These are phyloP conservation scores for Polyploca ridens DNA, from an alignment of 2,888 invertebrate genomes.

Conservation along the genomic window DNA sequence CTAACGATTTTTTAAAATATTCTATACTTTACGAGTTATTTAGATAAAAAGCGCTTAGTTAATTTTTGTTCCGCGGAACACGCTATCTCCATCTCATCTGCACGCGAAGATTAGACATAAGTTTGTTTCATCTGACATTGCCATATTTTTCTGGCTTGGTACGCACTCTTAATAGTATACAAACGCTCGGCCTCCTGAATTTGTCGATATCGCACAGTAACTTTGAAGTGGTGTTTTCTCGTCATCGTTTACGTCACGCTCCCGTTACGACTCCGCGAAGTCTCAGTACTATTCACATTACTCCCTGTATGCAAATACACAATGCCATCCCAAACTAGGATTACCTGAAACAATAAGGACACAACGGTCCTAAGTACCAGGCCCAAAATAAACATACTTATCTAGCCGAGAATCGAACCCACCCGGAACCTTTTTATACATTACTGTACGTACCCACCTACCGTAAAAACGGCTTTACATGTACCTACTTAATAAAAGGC, in stretches of 20 bases:
- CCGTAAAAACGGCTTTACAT: slow-evolving; percentile 14
- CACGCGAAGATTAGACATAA: too few species aligned
- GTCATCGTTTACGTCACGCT: neutral
- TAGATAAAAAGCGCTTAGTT: too few species aligned
- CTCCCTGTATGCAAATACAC: slow-evolving; percentile 18
- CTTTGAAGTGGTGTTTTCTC: neutral
- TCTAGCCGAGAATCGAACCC: slow-evolving; percentile 30
- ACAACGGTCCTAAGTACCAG: slow-evolving; percentile 27
- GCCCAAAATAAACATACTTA: slow-evolving; percentile 44
- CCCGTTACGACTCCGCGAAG: neutral
- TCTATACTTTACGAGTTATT: too few species aligned
- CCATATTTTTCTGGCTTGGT: too few species aligned
- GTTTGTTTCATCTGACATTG: too few species aligned
- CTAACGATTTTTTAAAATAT: too few species aligned
- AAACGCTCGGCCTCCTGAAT: neutral
- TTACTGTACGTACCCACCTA: neutral
- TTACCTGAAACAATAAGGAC: slow-evolving; percentile 36
- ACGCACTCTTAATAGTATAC: too few species aligned
- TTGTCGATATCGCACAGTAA: too few species aligned
- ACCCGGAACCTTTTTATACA: slow-evolving; percentile 23
- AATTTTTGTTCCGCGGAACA: too few species aligned
- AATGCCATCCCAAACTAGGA: slow-evolving; percentile 35
- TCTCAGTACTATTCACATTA: slow-evolving; percentile 31
- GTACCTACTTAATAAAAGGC: slow-evolving; percentile 11
- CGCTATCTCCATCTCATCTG: too few species aligned